Conservation (phyloP, 2,888 invertebrate species). For the Antheraea yamamai region DNA sequence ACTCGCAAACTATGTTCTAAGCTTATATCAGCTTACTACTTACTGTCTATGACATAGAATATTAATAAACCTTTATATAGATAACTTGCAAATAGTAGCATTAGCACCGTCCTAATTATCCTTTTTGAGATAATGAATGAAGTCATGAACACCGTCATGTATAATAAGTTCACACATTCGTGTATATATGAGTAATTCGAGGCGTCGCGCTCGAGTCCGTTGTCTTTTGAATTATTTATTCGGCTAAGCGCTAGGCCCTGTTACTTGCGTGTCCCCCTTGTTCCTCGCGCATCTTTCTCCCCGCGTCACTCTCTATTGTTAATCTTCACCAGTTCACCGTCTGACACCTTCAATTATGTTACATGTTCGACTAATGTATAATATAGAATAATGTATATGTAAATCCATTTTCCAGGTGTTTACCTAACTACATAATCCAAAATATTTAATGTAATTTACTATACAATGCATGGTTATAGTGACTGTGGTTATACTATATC, state of each 20-base stretch:
- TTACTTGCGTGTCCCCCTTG: no score
- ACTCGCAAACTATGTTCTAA: no score
- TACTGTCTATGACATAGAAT: no score
- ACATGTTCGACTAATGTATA: neutral
- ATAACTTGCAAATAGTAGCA: neutral
- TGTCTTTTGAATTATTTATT: conserved; percentile 12
- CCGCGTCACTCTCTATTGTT: neutral
- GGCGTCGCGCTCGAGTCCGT: neutral
- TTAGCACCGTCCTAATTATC: neutral
- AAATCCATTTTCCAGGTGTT: neutral
- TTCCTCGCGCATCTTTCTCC: no score
- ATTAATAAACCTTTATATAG: no score
- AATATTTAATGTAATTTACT: no score
- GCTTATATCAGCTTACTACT: no score
- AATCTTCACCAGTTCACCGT: neutral
- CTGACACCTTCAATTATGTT: conserved; percentile 1
- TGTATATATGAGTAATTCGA: neutral
- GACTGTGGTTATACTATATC: no score
- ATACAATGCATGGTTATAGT: no score
- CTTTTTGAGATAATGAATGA: neutral
- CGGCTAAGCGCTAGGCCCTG: conserved; percentile 1
- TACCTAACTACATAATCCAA: neutral
- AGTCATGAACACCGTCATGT: neutral
- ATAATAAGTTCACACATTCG: neutral
- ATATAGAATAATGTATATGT: neutral